Conservation (phyloP, 2,888 invertebrate genomes). For the Furcula furcula region DNA sequence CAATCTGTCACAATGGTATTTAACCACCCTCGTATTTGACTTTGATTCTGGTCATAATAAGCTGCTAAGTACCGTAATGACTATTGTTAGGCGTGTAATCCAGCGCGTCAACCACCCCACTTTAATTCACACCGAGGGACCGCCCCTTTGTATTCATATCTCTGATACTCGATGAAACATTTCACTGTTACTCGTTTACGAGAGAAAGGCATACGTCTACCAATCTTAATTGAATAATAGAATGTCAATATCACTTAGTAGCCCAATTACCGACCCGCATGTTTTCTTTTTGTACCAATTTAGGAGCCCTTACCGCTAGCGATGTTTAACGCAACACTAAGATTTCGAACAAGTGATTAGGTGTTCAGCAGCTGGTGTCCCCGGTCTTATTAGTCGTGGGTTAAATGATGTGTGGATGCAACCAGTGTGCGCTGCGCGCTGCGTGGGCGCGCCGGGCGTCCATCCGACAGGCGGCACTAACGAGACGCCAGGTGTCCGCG, state of each 20-base stretch:
- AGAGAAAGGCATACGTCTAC: conserved; percentile 38
- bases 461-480: conserved; percentile 66
- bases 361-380: background rate
- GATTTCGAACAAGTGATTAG: background rate
- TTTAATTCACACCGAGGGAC: conserved; percentile 42
- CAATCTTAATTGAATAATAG: conserved; percentile 35
- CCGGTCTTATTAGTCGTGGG: conserved; percentile 6
- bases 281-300: conserved; percentile 57
- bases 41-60: conserved; percentile 61
- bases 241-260: conserved; percentile 60
- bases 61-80: conserved; percentile 63
- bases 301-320: conserved; percentile 39
- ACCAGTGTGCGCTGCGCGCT: conserved; percentile 18
- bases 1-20: conserved; percentile 16
- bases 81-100: conserved; percentile 67
- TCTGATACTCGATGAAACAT: conserved; percentile 21
- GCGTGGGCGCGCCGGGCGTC: conserved; percentile 41
- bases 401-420: conserved; percentile 16
- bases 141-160: conserved; percentile 51
- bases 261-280: conserved; percentile 70
- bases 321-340: background rate
- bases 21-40: conserved; percentile 43
- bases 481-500: conserved; percentile 78
- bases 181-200: conserved; percentile 28
- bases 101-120: conserved; percentile 52